Evolutionary conservation across 2,797 vertebrate species (phyloP).

Genomic region (Darevskia mixta): DNA sequence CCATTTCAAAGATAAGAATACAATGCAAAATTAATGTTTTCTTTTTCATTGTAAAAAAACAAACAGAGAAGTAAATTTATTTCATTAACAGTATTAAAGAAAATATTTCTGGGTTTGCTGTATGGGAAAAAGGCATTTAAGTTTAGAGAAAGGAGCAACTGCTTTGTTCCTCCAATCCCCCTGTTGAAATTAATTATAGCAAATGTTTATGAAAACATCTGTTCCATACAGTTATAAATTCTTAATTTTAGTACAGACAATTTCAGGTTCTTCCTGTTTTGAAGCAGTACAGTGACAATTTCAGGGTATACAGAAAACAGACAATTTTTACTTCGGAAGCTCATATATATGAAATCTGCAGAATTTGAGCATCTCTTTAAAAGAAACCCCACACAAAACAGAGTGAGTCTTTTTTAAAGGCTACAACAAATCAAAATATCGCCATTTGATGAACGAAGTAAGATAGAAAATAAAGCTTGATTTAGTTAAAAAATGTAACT

Average conservation of each 20-base stretch:
- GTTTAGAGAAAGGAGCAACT: constrained; percentile 82
- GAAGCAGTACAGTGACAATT: constrained; percentile 71
- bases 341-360: constrained; percentile 55
- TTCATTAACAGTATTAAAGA: constrained; percentile 79
- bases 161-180: constrained; percentile 83
- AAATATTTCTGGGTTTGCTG: constrained; percentile 76
- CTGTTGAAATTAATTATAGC: constrained; percentile 86
- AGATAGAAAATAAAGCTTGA: constrained; percentile 13
- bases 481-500: neutral
- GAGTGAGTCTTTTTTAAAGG: neutral
- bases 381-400: constrained; percentile 15
- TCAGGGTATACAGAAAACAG: constrained; percentile 75
- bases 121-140: constrained; percentile 80
- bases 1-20: constrained; percentile 42
- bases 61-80: constrained; percentile 75
- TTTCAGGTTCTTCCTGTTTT: constrained; percentile 78
- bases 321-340: constrained; percentile 66
- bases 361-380: constrained; percentile 48
- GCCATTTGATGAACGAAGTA: neutral
- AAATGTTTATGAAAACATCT: constrained; percentile 89
- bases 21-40: constrained; percentile 63
- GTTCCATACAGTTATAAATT: constrained; percentile 84
- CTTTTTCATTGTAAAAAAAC: constrained; percentile 71
- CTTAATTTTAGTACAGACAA: constrained; percentile 81
- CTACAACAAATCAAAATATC: constrained; percentile 28